Base-by-base conservation (phyloP, 2,797 vertebrate genomes). In the Chloroceryle inda region DNA sequence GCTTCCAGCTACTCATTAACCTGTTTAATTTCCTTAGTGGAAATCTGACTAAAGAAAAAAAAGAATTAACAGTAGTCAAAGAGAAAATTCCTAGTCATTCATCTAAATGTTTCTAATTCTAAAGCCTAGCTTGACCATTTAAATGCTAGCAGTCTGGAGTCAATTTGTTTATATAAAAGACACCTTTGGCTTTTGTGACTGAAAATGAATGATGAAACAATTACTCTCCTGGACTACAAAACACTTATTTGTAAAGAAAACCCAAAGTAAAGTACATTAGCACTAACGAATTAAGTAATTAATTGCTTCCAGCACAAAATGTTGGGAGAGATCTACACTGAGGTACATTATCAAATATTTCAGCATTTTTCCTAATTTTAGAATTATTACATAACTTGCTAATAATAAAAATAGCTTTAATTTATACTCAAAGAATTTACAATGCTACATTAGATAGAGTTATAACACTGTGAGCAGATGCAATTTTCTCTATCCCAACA, bases 141-240 rank as follows among this genome's bases (percentile, higher is more conserved):
- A 96, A 90, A 92, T 79, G 22, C 35, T 90, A 59, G 22, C 20
- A 73, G 61, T 29, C 3, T 92, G 52, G 13, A 86, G 42, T 55
- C 10, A 62, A 47, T 75, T 91, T 66, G 14, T 79, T 72, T 56
- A 2, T 61, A 33, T 85, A 91, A 82, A 78, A 77, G 31, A 10
- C 35, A 87, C 19, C 62, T 91, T 82, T 55, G 24, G 10, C 44
- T 91, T 89, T 85, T 40, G 31, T 27, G 8, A 63, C 20, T 56
- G 67, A 85, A 96, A 91, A 94, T 67, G 82, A 92, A 82, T 63
- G 53, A 94, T 75, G 37, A 83, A 94, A 77, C 21, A 89, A 64
- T 94, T 91, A 93, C n/a, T 93, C 20, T 91, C 38, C 61, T 50
- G 38, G 56, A 71, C 78, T 47, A 58, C 20, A 85, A 66, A 90